phyloP scores from a whole-genome alignment of 1,140 invertebrate species.

The Lepidurus couesii region DNA sequence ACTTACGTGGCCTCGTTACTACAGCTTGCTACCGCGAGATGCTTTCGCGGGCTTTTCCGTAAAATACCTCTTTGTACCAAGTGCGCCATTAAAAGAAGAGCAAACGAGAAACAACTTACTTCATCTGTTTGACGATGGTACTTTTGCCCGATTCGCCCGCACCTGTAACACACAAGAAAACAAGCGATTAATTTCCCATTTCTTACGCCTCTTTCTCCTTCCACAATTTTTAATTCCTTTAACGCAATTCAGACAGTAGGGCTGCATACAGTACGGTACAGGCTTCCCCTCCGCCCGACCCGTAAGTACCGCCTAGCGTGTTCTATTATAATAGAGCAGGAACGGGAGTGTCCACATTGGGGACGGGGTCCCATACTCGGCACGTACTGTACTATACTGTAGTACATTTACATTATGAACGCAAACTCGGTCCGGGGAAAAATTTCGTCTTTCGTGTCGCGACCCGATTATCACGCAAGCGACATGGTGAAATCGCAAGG shows the following conservation, averaged over 20 bases:
- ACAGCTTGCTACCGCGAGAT: background rate
- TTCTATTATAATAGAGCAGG: background rate
- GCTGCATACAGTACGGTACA: too few relatives aligned
- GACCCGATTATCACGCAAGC: background rate
- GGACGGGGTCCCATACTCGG: background rate
- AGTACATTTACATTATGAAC: background rate
- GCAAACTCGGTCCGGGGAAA: background rate
- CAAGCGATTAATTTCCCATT: background rate
- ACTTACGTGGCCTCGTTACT: too few relatives aligned
- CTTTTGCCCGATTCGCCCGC: conserved; percentile 57
- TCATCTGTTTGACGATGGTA: conserved; percentile 56
- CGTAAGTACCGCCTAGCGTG: background rate
- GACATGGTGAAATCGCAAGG: background rate
- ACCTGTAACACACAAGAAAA: conserved; percentile 43
- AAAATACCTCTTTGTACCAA: background rate
- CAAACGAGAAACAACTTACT: conserved; percentile 40
- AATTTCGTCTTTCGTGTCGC: background rate
- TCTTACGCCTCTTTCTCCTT: background rate
- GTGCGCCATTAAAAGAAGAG: conserved; percentile 9
- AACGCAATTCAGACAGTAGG: too few relatives aligned
- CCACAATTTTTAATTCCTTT: background rate
- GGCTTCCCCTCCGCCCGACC: background rate
- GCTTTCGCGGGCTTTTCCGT: background rate
- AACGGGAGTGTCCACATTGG: background rate
- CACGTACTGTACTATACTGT: background rate